These are phyloP conservation scores for Nezara viridula DNA, from an alignment of 2,888 invertebrate species.

Conservation along the genomic window DNA sequence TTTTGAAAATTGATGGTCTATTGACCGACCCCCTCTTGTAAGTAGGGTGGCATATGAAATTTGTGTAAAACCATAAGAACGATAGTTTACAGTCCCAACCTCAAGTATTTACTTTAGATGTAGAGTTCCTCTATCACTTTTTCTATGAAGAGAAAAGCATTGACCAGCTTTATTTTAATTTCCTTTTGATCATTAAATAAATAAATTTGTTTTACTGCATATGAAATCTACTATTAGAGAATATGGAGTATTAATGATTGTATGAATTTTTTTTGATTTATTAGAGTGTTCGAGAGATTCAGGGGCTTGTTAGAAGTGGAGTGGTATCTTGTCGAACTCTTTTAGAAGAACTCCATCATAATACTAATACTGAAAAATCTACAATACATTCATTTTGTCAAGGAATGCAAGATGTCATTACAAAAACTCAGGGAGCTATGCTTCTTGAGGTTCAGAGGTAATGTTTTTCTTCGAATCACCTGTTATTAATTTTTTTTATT, in stretches of 20 bases:
- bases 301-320: slow-evolving; percentile 79
- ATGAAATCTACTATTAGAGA: background rate
- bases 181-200: background rate
- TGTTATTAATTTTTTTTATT: background rate
- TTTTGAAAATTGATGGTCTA: no score
- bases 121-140: background rate
- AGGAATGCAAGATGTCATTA: slow-evolving; percentile 77
- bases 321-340: slow-evolving; percentile 77
- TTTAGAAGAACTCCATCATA: slow-evolving; percentile 77
- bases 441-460: slow-evolving; percentile 78
- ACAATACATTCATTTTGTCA: slow-evolving; percentile 78
- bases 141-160: background rate
- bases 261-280: slow-evolving; percentile 62
- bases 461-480: background rate
- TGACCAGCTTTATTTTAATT: background rate
- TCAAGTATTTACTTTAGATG: background rate
- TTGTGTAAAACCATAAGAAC: no score
- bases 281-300: slow-evolving; percentile 73
- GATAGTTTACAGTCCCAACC: no score
- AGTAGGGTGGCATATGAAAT: no score
- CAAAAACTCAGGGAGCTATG: slow-evolving; percentile 77
- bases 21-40: no score
- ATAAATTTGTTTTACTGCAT: background rate
- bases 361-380: slow-evolving; percentile 77
- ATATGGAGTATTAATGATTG: background rate